Evolutionary conservation across 2,888 invertebrate genomes (phyloP).

Genomic region (Matsumyia berberina): DNA sequence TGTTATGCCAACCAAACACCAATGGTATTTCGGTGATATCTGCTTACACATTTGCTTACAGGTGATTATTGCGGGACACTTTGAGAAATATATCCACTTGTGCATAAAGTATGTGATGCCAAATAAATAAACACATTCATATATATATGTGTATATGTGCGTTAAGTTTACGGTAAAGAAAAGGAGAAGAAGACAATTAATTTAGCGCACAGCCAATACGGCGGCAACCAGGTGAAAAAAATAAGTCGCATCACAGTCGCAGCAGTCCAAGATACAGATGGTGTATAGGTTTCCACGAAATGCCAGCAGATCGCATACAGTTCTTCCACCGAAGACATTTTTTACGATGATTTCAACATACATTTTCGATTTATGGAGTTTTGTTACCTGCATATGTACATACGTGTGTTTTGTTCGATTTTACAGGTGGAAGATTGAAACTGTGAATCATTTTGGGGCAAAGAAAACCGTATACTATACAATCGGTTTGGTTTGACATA

Average conservation of each 20-base stretch:
- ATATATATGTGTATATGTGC: background rate
- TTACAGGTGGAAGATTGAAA: constrained; percentile 50
- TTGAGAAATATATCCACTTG: background rate
- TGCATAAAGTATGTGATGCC: too few relatives aligned
- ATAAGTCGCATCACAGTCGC: constrained; percentile 40
- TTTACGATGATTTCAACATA: constrained; percentile 69
- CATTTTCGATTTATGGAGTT: constrained; percentile 64
- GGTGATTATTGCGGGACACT: constrained; percentile 35
- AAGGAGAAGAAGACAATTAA: constrained; percentile 58
- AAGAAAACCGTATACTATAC: background rate
- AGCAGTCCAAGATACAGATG: constrained; percentile 42
- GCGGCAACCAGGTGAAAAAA: constrained; percentile 64
- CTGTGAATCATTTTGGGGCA: constrained; percentile 9
- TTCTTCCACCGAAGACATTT: constrained; percentile 45
- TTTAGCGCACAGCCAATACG: constrained; percentile 59
- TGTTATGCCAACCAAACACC: constrained; percentile 6
- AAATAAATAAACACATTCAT: background rate
- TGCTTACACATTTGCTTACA: constrained; percentile 16
- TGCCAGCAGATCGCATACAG: constrained; percentile 53
- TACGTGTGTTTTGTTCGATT: background rate
- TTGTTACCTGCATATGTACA: background rate
- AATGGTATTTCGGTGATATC: constrained; percentile 13
- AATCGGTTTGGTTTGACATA: background rate
- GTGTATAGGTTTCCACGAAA: constrained; percentile 61
- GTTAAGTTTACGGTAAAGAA: constrained; percentile 18